Base-by-base conservation (phyloP, 1,140 invertebrate genomes). In the Drosophila elegans region DNA sequence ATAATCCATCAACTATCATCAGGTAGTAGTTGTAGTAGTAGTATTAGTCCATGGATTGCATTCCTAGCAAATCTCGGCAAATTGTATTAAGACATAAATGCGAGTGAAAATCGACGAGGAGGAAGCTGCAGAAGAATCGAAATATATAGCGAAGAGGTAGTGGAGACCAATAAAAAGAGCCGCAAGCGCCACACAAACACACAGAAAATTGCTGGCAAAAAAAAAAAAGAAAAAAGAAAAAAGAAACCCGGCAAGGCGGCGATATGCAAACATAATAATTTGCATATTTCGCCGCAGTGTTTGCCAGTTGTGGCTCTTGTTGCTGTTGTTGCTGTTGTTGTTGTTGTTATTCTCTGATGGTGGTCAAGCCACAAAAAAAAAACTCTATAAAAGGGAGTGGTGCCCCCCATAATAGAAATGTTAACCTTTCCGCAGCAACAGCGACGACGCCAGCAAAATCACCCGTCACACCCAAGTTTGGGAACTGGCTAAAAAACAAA, bases 11-110 rank as follows among this genome's bases (percentile, higher is more conserved):
- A 55, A 27, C 51, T 29, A 66, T 68, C 60, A 66, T 68, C 46
- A 45, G 44, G 13, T 32, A 44, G 44, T 27, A 21, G 54, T 56
- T 36, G 52, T 53, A 27, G 21, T 32, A 9, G 3, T 13, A 6
- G 13, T 42, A 25, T 34, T 53, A 55, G 12, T 34, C 25, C 13
- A 3, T 42, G 60, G 51, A 54, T 52, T 27, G 61, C 56, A 68
- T 53, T 68, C 46, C 64, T 53, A 69, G 62, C 32, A 39, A 46
- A 38, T 38, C 39, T 32, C 32, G 45, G 13, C 16, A 67, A 79
- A 67, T 78, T 75, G 68, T 81, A 81, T 81, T 81, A 81, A 81
- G 78, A 81, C 78, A 81, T 81, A 81, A 78, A 74, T 78, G 75
- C 54, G 55, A 55, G 46, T 60, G 39, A 32, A 55, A 64, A 46